Evolutionary conservation across 2,797 vertebrate species (phyloP), one percentile per base, ranked within the genome.

Genomic region (Austrolebias charrua): DNA sequence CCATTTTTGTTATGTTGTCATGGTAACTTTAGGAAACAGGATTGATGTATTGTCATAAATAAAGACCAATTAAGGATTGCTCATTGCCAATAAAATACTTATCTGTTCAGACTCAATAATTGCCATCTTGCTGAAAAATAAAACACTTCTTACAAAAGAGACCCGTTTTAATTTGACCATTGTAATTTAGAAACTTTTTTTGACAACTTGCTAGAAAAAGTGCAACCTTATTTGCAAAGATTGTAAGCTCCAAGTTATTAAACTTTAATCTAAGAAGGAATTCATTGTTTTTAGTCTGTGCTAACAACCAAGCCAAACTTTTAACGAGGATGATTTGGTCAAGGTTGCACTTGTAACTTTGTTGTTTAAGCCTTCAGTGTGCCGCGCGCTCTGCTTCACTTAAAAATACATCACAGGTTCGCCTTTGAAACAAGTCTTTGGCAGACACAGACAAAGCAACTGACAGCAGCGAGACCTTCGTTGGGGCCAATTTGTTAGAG

Each of bases 331-430:
- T 28, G 6, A 28, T 67, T 52, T 57, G 40, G 38, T 55, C 66
- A 46, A 29, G 46, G 53, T 61, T 63, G 53, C 50, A 12, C 61
- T 42, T 55, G 35, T 60, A 70, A 66, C 55, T 60, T 40, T 13
- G 12, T 12, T 40, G 12, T 40, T 40, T 48, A 38, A 42, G 56
- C 24, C 52, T 43, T 70, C 50, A 28, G 76, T 72, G 62, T 62
- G 57, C 58, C 31, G 31, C 58, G 48, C 9, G 33, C 42, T 6
- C 67, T n/a, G 55, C 55, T 71, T 63, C 40, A 20, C 47, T 82
- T 58, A 70, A 76, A 77, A 79, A 75, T 70, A 73, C 71, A 60
- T 81, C 72, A 66, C 63, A 63, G 48, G 45, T 64, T 55, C 0
- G n/a, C 42, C 52, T 60, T 54, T 60, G 35, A 76, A 57, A 28